phyloP scores from a whole-genome alignment of 1,140 invertebrate genomes.

The Paraescarpia echinospica region DNA sequence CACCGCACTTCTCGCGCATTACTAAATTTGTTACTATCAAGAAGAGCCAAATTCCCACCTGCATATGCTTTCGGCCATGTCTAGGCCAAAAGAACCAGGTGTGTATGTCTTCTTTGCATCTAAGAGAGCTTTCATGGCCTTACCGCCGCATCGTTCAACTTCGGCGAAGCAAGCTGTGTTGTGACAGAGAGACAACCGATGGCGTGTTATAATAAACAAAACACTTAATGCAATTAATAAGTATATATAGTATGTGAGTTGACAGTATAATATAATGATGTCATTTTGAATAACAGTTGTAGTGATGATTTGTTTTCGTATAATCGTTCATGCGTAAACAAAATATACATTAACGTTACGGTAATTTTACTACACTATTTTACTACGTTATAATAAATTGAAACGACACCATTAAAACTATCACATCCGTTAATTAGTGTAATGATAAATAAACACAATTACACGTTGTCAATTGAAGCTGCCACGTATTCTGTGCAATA shows the following conservation, averaged over 20 bases:
- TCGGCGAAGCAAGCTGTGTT: not conserved
- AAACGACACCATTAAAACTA: not conserved
- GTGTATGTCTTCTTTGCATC: not conserved
- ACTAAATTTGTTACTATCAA: not conserved
- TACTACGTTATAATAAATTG: not conserved
- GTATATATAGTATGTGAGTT: not conserved
- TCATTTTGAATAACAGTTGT: not conserved
- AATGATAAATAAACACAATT: not conserved
- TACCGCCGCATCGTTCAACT: not conserved
- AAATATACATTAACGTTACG: not conserved
- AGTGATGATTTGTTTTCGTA: not conserved
- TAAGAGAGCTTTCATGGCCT: not conserved
- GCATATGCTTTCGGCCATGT: not conserved
- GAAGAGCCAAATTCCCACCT: not conserved
- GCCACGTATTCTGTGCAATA: not conserved
- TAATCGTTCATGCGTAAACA: not conserved
- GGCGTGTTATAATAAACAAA: not conserved
- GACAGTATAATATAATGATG: not conserved
- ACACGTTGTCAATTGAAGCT: not conserved
- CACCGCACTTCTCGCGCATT: too few species aligned
- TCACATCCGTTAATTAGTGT: not conserved
- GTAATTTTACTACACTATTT: not conserved
- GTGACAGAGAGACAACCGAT: not conserved
- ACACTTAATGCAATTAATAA: not conserved
- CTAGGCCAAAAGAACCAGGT: not conserved